These are phyloP conservation scores for Syngnathoides biaculeatus DNA, from an alignment of 2,113 vertebrate genomes.

Conservation along the genomic window DNA sequence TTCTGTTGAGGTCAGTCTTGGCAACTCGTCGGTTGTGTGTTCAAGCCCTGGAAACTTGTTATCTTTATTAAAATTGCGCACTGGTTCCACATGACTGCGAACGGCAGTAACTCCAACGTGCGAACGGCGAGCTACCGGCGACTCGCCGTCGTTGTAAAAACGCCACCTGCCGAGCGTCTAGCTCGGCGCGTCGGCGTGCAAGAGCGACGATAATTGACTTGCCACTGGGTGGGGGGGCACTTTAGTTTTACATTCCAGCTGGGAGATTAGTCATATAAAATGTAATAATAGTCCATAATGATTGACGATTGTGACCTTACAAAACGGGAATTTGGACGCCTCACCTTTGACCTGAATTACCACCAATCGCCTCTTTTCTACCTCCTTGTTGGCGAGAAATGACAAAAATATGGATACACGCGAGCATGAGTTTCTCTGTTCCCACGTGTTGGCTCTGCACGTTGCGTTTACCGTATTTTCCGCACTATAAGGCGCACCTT, in stretches of 20 bases:
- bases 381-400: background rate
- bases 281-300: background rate
- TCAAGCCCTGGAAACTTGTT: constrained; percentile 16
- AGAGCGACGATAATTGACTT: background rate
- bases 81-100: background rate
- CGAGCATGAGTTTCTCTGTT: too few species aligned
- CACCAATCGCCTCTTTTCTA: background rate
- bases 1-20: constrained; percentile 30
- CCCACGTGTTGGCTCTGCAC: background rate
- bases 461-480: too few species aligned
- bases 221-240: background rate
- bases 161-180: background rate
- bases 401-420: background rate
- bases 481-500: too few species aligned
- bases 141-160: background rate
- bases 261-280: background rate
- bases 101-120: background rate
- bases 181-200: background rate
- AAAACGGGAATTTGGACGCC: background rate
- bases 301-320: background rate
- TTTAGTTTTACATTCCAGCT: background rate
- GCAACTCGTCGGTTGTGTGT: constrained; percentile 25
- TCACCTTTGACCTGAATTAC: background rate
- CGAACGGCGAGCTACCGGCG: background rate
- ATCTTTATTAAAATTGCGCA: background rate